Evolutionary conservation across 2,797 vertebrate species (phyloP).

Genomic region (Lindbergichthys nudifrons): DNA sequence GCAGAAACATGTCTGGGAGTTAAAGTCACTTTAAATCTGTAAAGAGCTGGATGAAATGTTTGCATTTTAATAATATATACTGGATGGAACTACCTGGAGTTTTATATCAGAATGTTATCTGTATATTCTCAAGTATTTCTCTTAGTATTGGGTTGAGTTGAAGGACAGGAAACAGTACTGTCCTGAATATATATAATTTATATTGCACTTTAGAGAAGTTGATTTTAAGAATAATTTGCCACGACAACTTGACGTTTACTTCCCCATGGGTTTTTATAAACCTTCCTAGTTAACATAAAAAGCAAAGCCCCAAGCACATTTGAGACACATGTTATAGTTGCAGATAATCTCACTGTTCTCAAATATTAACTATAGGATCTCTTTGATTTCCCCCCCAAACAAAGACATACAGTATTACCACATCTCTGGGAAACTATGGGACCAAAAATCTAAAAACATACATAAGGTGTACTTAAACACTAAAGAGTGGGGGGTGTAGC

Average conservation of each 20-base stretch:
- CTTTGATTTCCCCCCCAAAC: too few species aligned
- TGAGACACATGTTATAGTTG: background rate
- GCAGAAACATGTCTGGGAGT: conserved; percentile 3
- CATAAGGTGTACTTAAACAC: background rate
- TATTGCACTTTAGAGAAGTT: background rate
- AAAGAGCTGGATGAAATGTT: background rate
- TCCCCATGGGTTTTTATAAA: background rate
- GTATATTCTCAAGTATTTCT: background rate
- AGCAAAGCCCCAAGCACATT: background rate
- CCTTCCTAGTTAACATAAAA: background rate
- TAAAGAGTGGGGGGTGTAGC: too few species aligned
- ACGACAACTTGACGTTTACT: background rate
- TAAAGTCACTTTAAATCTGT: background rate
- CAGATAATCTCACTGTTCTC: background rate
- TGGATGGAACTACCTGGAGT: background rate
- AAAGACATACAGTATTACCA: background rate
- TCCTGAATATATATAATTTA: background rate
- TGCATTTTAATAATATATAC: background rate
- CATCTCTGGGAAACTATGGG: background rate
- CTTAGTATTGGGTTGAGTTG: background rate
- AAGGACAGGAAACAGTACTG: background rate
- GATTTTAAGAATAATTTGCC: background rate
- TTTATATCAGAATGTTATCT: background rate
- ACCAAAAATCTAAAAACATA: background rate
- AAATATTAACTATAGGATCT: too few species aligned